These are phyloP conservation scores for Pachypanchax playfairii DNA, from an alignment of 2,113 vertebrate genomes.

Conservation along the genomic window DNA sequence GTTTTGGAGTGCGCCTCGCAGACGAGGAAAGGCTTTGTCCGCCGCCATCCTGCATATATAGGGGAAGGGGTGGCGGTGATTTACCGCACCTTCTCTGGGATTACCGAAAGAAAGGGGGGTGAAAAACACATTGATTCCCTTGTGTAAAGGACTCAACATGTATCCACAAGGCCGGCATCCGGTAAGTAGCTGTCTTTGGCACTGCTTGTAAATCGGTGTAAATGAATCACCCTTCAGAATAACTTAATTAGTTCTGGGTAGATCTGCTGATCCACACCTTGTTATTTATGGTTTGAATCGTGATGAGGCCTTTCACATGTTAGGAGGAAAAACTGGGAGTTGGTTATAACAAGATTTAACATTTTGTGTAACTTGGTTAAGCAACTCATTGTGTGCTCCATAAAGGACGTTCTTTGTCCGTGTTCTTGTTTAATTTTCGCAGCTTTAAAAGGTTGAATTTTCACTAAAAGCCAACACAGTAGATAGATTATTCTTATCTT, in stretches of 20 bases:
- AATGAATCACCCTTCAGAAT: constrained; percentile 43
- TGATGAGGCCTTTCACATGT: constrained; percentile 13
- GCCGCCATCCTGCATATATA: constrained; percentile 65
- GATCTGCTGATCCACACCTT: constrained; percentile 65
- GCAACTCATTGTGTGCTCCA: constrained; percentile 19
- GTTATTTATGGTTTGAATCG: constrained; percentile 59
- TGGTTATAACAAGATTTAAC: constrained; percentile 39
- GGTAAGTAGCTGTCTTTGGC: constrained; percentile 81
- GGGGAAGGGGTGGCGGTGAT: constrained; percentile 76
- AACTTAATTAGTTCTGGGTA: constrained; percentile 55
- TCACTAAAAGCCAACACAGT: constrained; percentile 1
- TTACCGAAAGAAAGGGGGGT: constrained; percentile 46
- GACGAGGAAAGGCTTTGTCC: constrained; percentile 72
- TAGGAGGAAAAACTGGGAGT: constrained; percentile 17
- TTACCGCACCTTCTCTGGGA: constrained; percentile 71
- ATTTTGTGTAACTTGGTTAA: constrained; percentile 6
- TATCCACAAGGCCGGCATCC: constrained; percentile 96
- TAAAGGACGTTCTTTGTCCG: background rate
- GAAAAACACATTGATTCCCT: constrained; percentile 52
- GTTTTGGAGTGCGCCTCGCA: constrained; percentile 52
- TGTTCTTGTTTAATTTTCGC: background rate
- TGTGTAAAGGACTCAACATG: constrained; percentile 80
- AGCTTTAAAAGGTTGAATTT: constrained; percentile 2
- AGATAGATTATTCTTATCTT: too few relatives aligned
- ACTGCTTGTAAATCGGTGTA: constrained; percentile 59